Base-by-base conservation (phyloP, 2,888 invertebrate genomes). In the Scaptomyza flava region DNA sequence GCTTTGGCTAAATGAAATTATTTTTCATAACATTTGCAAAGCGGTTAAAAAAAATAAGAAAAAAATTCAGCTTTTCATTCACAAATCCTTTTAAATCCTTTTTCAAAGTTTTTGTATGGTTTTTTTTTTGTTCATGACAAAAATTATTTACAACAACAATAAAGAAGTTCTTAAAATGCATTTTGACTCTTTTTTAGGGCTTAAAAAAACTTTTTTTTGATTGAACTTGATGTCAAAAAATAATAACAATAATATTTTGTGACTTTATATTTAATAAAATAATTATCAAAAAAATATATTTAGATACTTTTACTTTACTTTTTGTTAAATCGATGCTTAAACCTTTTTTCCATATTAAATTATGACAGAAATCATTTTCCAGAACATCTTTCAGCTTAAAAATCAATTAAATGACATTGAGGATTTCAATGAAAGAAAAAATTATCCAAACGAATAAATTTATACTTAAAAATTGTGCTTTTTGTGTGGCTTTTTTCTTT, bases 31-130 rank as follows among this genome's bases (percentile, higher is more conserved):
- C 65, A 46, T 43, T 59, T 51, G 31, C 27, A 34, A 51, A 33
- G 42, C 8, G 34, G 6, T 12, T 20, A 33, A n/a, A 8, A 27
- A 7, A 31, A 17, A n/a, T 30, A 17, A 20, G 41, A 11, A n/a
- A 45, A 47, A 6, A 27, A 27, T 4, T 36, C 17, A 51, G 36
- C 36, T 46, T 47, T 61, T 20, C 27, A 34, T 34, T 23, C 50
- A 66, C 43, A 75, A 65, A 75, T 51, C 54, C 17, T 17, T 17
- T 17, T 51, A 63, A 72, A 68, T 45, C 33, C 36, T 54, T 42
- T 71, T 33, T 33, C 17, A 17, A 17, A 17, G 33, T 11, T 9
- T 34, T 4, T 33, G 31, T 23, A 57, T 27, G n/a, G 8, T 50
- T 60, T 50, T 60, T 56, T 60, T 54, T 50, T 60, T 50, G 56